Conservation (phyloP, 2,113 vertebrate species). For the Neogobius melanostomus region DNA sequence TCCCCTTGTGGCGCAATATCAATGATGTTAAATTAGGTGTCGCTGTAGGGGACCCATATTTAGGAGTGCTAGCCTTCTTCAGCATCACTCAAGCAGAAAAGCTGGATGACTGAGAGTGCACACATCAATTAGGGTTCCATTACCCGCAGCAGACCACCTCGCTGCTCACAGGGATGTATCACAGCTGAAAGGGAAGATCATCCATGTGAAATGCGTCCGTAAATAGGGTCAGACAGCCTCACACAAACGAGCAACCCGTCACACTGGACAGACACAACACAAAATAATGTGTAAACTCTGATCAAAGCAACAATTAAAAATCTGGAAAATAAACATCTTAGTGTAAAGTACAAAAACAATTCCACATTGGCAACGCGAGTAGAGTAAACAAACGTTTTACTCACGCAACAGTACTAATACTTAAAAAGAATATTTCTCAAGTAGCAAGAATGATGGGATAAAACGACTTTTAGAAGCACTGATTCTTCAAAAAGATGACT, state of each 20-base stretch:
- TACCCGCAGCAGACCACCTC: constrained; percentile 27
- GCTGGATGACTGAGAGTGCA: constrained; percentile 25
- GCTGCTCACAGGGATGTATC: background rate
- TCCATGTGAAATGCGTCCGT: background rate
- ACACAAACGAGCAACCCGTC: background rate
- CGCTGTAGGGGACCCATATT: constrained; percentile 26
- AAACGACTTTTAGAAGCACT: too few relatives aligned
- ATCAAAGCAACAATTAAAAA: too few relatives aligned
- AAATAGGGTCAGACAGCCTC: background rate
- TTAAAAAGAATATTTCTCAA: too few relatives aligned
- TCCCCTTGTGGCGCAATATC: background rate
- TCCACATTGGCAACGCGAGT: too few relatives aligned
- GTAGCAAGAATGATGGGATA: too few relatives aligned
- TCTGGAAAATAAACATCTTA: too few relatives aligned
- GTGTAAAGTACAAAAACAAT: too few relatives aligned
- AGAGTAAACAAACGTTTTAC: too few relatives aligned
- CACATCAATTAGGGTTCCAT: constrained; percentile 58
- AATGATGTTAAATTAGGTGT: constrained; percentile 28
- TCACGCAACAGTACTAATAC: too few relatives aligned
- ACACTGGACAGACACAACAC: too few relatives aligned
- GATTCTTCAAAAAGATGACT: too few relatives aligned
- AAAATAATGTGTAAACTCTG: too few relatives aligned
- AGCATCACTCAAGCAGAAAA: constrained; percentile 20
- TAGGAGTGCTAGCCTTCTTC: constrained; percentile 5
- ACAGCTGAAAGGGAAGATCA: background rate